These are phyloP conservation scores for Phoxinus dragarum DNA, from an alignment of 2,797 vertebrate genomes.

Conservation along the genomic window DNA sequence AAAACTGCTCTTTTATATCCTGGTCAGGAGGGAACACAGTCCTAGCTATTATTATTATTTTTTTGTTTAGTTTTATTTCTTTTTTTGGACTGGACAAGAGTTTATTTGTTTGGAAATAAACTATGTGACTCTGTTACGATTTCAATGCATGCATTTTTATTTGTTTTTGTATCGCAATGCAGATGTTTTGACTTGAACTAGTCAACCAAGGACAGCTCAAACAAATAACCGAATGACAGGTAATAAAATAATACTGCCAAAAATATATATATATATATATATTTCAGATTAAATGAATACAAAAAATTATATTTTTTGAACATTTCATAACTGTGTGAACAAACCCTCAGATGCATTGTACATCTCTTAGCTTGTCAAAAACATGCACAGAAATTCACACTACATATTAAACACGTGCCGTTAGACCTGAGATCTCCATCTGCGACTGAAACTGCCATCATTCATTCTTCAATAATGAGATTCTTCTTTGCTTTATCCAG, in stretches of 20 bases:
- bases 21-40: constrained; percentile 78
- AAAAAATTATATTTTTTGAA: not conserved
- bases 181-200: constrained; percentile 22
- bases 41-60: constrained; percentile 65
- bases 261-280: no score
- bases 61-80: constrained; percentile 72
- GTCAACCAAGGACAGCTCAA: not conserved
- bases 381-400: constrained; percentile 33
- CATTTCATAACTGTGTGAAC: not conserved
- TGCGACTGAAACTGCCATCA: constrained; percentile 51
- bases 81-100: constrained; percentile 84
- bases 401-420: constrained; percentile 40
- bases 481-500: constrained; percentile 80
- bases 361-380: constrained; percentile 11
- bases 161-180: constrained; percentile 36
- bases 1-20: constrained; percentile 79
- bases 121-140: constrained; percentile 85
- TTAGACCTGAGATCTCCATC: constrained; percentile 42
- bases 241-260: constrained; percentile 35
- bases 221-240: constrained; percentile 12
- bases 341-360: not conserved
- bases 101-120: constrained; percentile 89
- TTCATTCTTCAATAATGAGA: constrained; percentile 74
- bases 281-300: constrained; percentile 31
- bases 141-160: constrained; percentile 75